Evolutionary conservation across 2,888 invertebrate genomes (phyloP), one percentile per base, ranked within the genome.

Genomic region (Busseola fusca): DNA sequence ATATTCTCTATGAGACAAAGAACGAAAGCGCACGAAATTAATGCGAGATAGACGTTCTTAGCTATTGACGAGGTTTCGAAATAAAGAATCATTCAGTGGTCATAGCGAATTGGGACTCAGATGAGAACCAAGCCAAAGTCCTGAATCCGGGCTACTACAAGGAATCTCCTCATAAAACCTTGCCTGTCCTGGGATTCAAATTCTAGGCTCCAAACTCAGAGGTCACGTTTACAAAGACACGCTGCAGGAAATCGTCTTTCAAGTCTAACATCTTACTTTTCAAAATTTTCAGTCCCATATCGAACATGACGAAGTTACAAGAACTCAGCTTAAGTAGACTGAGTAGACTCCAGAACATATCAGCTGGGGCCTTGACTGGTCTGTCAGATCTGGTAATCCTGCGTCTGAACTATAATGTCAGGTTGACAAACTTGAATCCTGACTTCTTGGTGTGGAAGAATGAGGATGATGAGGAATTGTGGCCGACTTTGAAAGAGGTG

Each of bases 401-500:
- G 14, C 91, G 96, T 52, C 87, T 97, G 56, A 92, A 95, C 54
- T 95, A 97, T 82, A 98, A 97, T 87, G 95, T 96, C 0, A 93
- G 96, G 37, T 89, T 98, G 45, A 91, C 90, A 0, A 88, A 90
- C 12, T 96, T 98, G 21, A 94, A 97, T 80, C 94, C 96, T 10
- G 89, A 92, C 2, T 97, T 97, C 14, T 90, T 98, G 37, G 89
- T 92, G 27, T 92, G 87, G 81, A 84, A 84, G 4, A 93, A 95
- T n/a, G 91, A 90, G 0, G 89, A 95, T 10, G 91, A 91, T 2
- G 91, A 85, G 5, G 91, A 93, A 18, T 90, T 93, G 2, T 97
- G 97, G 96, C 97, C 97, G 2, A 93, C 95, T 0, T 81, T 98
- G 27, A 96, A 95, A 87, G 96, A 96, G 94, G 97, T 97, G 88